phyloP scores from a whole-genome alignment of 1,140 invertebrate genomes.

The Homarus americanus region DNA sequence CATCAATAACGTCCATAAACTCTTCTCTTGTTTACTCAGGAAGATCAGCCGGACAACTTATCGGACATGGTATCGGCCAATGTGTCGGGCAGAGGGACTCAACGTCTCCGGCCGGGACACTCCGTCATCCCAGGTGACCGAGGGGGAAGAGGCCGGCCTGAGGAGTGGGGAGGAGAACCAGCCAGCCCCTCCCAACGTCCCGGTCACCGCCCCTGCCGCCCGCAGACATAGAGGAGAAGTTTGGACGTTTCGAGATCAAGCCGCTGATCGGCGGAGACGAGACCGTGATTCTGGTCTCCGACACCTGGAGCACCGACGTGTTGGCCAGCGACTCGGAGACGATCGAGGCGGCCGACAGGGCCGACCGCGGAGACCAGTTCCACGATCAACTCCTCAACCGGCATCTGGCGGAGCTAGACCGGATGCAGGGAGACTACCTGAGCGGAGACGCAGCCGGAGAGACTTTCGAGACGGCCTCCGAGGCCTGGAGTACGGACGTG shows the following conservation, averaged over 20 bases:
- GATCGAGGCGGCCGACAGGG: conserved; percentile 79
- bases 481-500: conserved; percentile 98
- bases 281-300: conserved; percentile 95
- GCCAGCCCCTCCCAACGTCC: conserved; percentile 79
- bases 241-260: conserved; percentile 98
- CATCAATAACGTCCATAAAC: too few species aligned
- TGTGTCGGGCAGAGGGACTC: conserved; percentile 90
- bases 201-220: conserved; percentile 82
- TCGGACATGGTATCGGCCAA: conserved; percentile 96
- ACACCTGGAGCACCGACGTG: conserved; percentile 98
- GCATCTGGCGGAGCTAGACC: conserved; percentile 68
- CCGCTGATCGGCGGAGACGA: conserved; percentile 93
- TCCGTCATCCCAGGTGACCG: conserved; percentile 88
- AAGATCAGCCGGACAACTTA: conserved; percentile 85
- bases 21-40: conserved; percentile 42
- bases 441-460: conserved; percentile 79
- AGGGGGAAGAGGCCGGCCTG: conserved; percentile 61
- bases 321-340: conserved; percentile 96
- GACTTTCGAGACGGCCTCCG: conserved; percentile 93
- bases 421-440: conserved; percentile 64
- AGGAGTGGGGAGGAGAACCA: conserved; percentile 81
- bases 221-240: conserved; percentile 98
- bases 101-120: conserved; percentile 97
- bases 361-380: conserved; percentile 69
- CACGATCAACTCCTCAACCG: conserved; percentile 66